phyloP scores from a whole-genome alignment of 2,113 vertebrate species.

The Noctilio leporinus region DNA sequence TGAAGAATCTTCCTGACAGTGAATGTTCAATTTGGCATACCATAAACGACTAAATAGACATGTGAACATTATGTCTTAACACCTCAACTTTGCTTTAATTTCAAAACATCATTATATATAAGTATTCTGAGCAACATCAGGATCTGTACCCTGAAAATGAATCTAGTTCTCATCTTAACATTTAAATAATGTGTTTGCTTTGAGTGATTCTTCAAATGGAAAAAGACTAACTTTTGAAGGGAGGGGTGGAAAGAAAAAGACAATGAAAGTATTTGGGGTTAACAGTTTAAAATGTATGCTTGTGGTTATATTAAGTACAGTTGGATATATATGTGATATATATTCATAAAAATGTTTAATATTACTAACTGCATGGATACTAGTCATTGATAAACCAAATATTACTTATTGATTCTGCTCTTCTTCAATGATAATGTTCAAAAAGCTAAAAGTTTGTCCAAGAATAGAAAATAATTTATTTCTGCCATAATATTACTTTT shows the following conservation, averaged over 20 bases:
- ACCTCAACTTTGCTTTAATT: conserved; percentile 31
- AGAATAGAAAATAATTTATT: neutral
- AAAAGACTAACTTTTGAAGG: neutral
- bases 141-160: neutral
- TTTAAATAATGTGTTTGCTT: neutral
- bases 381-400: neutral
- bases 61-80: conserved; percentile 6
- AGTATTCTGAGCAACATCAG: neutral
- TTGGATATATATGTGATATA: neutral
- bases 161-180: neutral
- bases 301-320: neutral
- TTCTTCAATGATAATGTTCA: neutral
- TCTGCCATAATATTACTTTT: neutral
- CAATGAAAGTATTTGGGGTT: neutral
- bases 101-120: neutral
- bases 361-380: neutral
- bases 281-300: neutral
- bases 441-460: neutral
- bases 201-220: neutral
- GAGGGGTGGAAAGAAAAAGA: neutral
- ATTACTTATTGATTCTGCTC: neutral
- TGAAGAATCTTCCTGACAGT: neutral
- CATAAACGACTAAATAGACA: neutral
- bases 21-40: neutral
- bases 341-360: neutral